A percentile compares a stretch with the other conserved stretches of the same genome.
Conservation (phyloP, 2,797 vertebrate genomes). For the Sardinella longiceps region DNA sequence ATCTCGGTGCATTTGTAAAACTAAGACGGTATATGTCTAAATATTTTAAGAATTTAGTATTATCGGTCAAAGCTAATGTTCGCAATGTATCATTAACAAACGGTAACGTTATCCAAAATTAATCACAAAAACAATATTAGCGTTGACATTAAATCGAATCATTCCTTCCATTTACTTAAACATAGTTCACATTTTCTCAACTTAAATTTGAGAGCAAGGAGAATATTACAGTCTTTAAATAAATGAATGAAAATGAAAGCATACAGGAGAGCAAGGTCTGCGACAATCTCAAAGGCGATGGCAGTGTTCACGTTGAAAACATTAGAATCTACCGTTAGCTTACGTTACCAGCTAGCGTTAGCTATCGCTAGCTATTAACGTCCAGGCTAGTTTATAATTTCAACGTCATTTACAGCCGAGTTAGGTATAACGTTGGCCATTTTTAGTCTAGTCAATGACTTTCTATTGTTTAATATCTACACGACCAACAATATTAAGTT, state of each 20-base stretch:
- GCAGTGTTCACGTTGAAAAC: conserved; percentile 9
- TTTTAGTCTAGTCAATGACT: not conserved
- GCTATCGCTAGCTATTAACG: not conserved
- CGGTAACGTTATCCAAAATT: not conserved
- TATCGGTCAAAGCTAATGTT: not conserved
- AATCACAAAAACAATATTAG: not conserved
- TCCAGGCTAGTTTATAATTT: not conserved
- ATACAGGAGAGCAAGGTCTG: not conserved
- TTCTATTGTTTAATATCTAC: not conserved
- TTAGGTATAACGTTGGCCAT: not conserved
- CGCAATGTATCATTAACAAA: not conserved
- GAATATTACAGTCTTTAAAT: not conserved
- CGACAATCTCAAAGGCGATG: not conserved
- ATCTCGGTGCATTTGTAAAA: not conserved
- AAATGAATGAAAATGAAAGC: conserved; percentile 6
- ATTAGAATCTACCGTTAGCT: not conserved
- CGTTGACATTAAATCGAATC: not conserved
- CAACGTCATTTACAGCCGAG: not conserved
- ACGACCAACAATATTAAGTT: not conserved
- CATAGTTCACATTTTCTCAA: not conserved
- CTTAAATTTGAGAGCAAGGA: not conserved
- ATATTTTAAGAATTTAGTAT: not conserved
- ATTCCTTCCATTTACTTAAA: not conserved
- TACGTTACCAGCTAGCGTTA: not conserved
- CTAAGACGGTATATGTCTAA: not conserved